Conservation (phyloP, 2,113 vertebrate species). For the Leptocoma aspasia region DNA sequence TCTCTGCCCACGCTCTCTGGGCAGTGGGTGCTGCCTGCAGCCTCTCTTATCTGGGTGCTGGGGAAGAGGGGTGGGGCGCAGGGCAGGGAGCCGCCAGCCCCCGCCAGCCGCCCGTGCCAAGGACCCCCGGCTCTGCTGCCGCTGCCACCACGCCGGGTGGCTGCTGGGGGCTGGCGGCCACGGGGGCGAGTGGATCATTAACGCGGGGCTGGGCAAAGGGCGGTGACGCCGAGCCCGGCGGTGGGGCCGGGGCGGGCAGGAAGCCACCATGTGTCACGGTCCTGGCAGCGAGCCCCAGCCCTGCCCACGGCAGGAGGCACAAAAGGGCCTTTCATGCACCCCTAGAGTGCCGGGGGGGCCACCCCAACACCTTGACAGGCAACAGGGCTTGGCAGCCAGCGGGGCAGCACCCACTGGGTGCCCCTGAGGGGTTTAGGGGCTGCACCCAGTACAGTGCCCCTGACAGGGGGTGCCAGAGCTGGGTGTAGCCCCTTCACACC, state of each 20-base stretch:
- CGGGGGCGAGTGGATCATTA: constrained; percentile 13
- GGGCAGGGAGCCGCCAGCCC: not conserved
- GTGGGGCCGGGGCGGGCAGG: not conserved
- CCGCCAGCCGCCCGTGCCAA: rapidly evolving
- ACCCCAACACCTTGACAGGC: rapidly evolving
- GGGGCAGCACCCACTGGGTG: not conserved
- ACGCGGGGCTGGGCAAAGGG: not conserved
- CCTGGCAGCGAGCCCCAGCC: not conserved
- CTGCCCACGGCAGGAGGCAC: not conserved
- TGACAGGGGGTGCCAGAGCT: not conserved
- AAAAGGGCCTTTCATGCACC: not conserved
- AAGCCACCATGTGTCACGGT: rapidly evolving
- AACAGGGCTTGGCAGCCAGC: rapidly evolving
- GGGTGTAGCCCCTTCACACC: not conserved
- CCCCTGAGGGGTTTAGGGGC: not conserved
- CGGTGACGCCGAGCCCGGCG: rapidly evolving
- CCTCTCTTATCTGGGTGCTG: not conserved
- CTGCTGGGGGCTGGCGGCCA: not conserved
- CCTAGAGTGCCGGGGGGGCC: rapidly evolving
- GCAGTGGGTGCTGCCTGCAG: not conserved
- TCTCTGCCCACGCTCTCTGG: not conserved
- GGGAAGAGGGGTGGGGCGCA: not conserved
- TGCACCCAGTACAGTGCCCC: not conserved
- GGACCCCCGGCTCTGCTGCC: not conserved
- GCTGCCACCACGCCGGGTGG: not conserved